Percentiles rank a stretch among this genome's conserved stretches.
Evolutionary conservation across 2,797 vertebrate genomes (phyloP).

Genomic region (Pipistrellus kuhlii): DNA sequence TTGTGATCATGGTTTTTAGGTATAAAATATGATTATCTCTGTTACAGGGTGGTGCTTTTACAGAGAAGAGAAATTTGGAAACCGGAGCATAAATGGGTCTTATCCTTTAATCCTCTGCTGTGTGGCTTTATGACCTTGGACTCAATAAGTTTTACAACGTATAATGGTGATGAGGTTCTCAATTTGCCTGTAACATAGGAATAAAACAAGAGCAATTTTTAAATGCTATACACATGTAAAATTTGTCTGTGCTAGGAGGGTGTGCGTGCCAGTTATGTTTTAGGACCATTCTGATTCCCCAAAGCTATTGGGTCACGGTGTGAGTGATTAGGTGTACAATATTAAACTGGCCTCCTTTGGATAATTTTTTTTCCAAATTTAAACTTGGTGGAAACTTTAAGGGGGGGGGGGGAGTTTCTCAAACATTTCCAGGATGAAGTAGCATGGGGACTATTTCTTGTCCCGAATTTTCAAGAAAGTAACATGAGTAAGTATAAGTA

Average conservation of each 20-base stretch:
- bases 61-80: background rate
- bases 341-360: background rate
- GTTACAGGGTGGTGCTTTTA: background rate
- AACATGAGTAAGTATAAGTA: background rate
- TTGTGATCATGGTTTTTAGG: slow-evolving; percentile 19
- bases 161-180: background rate
- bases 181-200: background rate
- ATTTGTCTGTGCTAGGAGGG: background rate
- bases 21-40: slow-evolving; percentile 15
- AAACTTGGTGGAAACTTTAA: background rate
- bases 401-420: background rate
- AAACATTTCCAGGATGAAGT: background rate
- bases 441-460: background rate
- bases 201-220: background rate
- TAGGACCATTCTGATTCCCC: background rate
- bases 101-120: background rate
- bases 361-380: background rate
- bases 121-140: background rate
- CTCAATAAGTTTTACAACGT: background rate
- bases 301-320: background rate
- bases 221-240: background rate
- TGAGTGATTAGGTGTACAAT: background rate
- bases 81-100: background rate
- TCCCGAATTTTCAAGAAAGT: background rate
- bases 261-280: background rate